phyloP scores from a whole-genome alignment of 30 jellyfish, hydroid and myxozoan species.

The Nemopilema nomurai region DNA sequence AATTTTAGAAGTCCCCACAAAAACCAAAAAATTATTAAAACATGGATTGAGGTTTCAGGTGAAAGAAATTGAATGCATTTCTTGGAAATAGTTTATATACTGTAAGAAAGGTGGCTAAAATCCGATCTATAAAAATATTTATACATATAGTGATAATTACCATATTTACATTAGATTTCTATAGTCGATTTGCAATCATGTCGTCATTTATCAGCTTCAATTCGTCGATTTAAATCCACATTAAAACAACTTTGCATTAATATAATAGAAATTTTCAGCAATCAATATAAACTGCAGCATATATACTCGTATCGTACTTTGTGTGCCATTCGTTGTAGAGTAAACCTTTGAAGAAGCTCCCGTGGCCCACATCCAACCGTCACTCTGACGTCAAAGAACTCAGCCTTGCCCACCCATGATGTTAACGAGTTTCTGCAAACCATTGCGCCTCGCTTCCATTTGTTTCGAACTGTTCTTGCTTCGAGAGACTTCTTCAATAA shows the following conservation, averaged over 20 bases:
- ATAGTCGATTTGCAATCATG: too few species aligned
- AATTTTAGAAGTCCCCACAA: too few species aligned
- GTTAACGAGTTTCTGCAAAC: slow-evolving; percentile 35
- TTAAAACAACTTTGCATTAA: not conserved
- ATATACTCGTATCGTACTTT: slow-evolving; percentile 37
- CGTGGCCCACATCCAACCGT: slow-evolving; percentile 17
- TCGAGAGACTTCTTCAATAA: slow-evolving; percentile 12
- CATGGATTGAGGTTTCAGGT: too few species aligned
- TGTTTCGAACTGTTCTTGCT: slow-evolving; percentile 27
- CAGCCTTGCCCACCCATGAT: slow-evolving; percentile 5
- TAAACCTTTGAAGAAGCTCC: slow-evolving; percentile 54
- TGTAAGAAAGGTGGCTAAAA: too few species aligned
- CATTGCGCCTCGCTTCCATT: slow-evolving; percentile 9
- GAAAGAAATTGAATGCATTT: too few species aligned
- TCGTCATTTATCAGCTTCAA: not conserved
- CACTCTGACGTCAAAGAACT: slow-evolving; percentile 1
- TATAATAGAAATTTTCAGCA: not conserved
- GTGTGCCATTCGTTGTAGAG: slow-evolving; percentile 7
- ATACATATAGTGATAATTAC: too few species aligned
- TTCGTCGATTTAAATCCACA: too few species aligned
- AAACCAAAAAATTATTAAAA: too few species aligned
- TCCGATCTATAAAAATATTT: too few species aligned
- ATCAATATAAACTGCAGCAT: slow-evolving; percentile 6
- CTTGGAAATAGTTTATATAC: too few species aligned
- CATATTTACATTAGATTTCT: too few species aligned